phyloP scores from a whole-genome alignment of 2,888 invertebrate species.

The Dolomedes plantarius region DNA sequence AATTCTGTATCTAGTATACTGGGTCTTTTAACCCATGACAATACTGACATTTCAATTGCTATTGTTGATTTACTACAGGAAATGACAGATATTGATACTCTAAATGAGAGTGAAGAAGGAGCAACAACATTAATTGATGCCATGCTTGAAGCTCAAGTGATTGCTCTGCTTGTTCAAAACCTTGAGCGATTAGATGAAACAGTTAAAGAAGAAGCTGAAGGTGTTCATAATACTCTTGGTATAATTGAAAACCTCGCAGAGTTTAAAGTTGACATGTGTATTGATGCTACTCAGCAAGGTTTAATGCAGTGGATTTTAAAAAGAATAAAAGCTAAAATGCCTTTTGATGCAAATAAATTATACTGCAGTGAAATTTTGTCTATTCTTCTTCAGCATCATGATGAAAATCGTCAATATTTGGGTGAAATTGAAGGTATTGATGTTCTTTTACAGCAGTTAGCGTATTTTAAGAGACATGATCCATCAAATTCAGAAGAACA shows the following conservation, averaged over 20 bases:
- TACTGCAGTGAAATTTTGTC: constrained; percentile 97
- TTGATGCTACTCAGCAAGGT: constrained; percentile 92
- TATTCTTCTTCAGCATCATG: constrained; percentile 93
- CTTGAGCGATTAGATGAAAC: constrained; percentile 93
- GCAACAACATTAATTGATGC: constrained; percentile 91
- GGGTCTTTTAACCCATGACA: constrained; percentile 95
- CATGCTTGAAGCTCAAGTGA: constrained; percentile 91
- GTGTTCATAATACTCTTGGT: constrained; percentile 93
- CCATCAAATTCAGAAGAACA: constrained; percentile 93
- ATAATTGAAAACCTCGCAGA: constrained; percentile 97
- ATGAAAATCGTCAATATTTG: constrained; percentile 80
- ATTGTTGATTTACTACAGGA: constrained; percentile 87
- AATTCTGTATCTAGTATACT: constrained; percentile 93
- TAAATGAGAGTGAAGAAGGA: constrained; percentile 92
- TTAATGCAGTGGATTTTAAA: constrained; percentile 94
- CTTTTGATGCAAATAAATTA: constrained; percentile 95
- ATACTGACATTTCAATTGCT: constrained; percentile 88
- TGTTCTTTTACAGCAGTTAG: constrained; percentile 93
- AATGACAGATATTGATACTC: constrained; percentile 95
- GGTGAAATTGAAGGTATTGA: constrained; percentile 98
- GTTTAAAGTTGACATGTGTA: constrained; percentile 88
- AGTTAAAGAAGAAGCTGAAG: constrained; percentile 95
- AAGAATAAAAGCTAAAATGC: constrained; percentile 87
- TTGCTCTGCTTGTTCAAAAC: constrained; percentile 93
- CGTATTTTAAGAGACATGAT: constrained; percentile 95